Evolutionary conservation across 2,888 invertebrate genomes (phyloP).

Genomic region (Leucania comma): DNA sequence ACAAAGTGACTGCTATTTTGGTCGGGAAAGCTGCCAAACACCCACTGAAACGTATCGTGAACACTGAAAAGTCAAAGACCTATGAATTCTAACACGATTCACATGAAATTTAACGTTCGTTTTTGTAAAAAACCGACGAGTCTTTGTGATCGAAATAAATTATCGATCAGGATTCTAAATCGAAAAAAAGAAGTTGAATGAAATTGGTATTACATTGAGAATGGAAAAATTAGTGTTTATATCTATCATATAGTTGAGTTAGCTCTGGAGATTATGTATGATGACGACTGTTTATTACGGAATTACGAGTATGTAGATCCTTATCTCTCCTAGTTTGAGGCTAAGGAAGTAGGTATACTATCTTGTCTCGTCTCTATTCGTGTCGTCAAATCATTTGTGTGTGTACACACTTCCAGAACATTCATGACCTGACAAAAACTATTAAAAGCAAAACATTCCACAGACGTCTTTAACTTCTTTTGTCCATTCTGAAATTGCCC

Average conservation of each 20-base stretch:
- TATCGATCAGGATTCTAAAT: conserved; percentile 22
- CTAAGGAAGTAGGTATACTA: no score
- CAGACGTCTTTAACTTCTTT: background rate
- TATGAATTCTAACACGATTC: conserved; percentile 39
- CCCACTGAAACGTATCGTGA: conserved; percentile 38
- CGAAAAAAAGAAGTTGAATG: conserved; percentile 10
- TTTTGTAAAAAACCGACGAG: conserved; percentile 43
- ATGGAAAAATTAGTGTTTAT: background rate
- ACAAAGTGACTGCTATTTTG: conserved; percentile 63
- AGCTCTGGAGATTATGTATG: background rate
- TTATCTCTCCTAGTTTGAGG: background rate
- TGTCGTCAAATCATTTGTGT: conserved; percentile 5
- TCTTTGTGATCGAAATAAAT: conserved; percentile 54
- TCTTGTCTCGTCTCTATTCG: no score
- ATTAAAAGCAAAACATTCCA: conserved; percentile 9
- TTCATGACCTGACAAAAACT: conserved; percentile 29
- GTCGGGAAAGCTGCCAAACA: conserved; percentile 62
- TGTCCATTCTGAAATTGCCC: conserved; percentile 12
- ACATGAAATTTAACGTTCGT: conserved; percentile 19
- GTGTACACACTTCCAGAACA: conserved; percentile 11
- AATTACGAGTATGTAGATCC: no score
- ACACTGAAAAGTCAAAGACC: conserved; percentile 65
- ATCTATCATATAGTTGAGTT: no score
- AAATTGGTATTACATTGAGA: background rate
- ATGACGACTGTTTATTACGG: background rate